phyloP scores from a whole-genome alignment of 92 coral and sea anemone species.

The Blastomussa wellsi region DNA sequence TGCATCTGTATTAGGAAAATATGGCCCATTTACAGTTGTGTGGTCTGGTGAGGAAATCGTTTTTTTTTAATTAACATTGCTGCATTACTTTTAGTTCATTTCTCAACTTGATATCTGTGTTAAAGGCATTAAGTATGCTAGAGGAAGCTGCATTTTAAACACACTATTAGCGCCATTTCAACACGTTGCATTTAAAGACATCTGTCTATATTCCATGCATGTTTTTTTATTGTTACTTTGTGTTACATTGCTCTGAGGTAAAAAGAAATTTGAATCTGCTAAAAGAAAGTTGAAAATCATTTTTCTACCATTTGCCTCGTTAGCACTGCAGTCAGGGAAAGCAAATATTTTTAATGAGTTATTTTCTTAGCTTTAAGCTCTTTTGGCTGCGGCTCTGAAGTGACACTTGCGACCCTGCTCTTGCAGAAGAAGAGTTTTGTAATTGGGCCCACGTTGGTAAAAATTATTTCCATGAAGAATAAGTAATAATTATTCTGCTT shows the following conservation, averaged over 20 bases:
- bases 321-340: not conserved
- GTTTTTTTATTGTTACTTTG: not conserved
- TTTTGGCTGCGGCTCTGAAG: not conserved
- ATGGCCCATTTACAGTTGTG: conserved; percentile 64
- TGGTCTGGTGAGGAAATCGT: conserved; percentile 60
- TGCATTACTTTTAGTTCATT: not conserved
- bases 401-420: not conserved
- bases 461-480: not conserved
- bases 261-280: not conserved
- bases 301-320: not conserved
- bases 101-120: not conserved
- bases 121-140: not conserved
- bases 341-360: not conserved
- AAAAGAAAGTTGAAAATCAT: not conserved
- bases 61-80: not conserved
- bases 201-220: not conserved
- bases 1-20: conserved; percentile 55
- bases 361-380: not conserved
- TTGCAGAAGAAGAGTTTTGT: not conserved
- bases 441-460: not conserved
- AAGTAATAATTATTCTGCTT: not conserved
- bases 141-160: not conserved
- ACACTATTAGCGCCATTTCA: not conserved
- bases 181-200: not conserved
- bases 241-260: not conserved